Base-by-base conservation (phyloP, 2,797 vertebrate species). In the Sebastes wilsoni region DNA sequence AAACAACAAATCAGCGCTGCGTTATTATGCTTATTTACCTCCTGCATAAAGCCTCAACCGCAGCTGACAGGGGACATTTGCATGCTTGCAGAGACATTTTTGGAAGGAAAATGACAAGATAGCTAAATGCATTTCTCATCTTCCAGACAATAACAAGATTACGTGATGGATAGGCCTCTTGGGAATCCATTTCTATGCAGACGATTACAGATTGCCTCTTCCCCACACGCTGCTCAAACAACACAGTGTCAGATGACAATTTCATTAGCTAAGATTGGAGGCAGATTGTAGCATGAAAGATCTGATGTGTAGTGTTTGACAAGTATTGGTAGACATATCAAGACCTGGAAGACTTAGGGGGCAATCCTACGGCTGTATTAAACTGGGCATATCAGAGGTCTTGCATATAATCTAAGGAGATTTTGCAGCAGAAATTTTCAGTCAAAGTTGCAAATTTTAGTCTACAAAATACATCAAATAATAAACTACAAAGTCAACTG, bases 191-290 rank as follows among this genome's bases (percentile, higher is more conserved):
- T 87, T 90, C 80, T 72, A 83, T 88, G 88, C 89, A 88, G 82
- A 88, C 93, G 94, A 95, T 95, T 95, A 95, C 88, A 87, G 75
- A 87, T 72, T 79, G 87, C 89, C 88, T 87, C 87, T 89, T 93
- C 87, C 82, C 72, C 75, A 32, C 72, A 81, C 67, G 69, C 86
- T 74, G 75, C 89, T 90, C 87, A 85, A 90, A 92, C 77, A 88
- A 88, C 80, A 78, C 80, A 42, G 86, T 91, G 91, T 95, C 91
- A 88, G 91, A 92, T 93, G 92, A 94, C 93, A 93, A 93, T 95
- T 96, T 95, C 90, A 96, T 96, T 95, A 94, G 93, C 88, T 85
- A 87, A 94, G 94, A 95, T 95, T 92, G 91, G 85, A 93, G 79
- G 82, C 72, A 78, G 92, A 92, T 86, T 90, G 91, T 71, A 82